Evolutionary conservation across 2,888 invertebrate genomes (phyloP).

Genomic region (Chymomyza procnemis): DNA sequence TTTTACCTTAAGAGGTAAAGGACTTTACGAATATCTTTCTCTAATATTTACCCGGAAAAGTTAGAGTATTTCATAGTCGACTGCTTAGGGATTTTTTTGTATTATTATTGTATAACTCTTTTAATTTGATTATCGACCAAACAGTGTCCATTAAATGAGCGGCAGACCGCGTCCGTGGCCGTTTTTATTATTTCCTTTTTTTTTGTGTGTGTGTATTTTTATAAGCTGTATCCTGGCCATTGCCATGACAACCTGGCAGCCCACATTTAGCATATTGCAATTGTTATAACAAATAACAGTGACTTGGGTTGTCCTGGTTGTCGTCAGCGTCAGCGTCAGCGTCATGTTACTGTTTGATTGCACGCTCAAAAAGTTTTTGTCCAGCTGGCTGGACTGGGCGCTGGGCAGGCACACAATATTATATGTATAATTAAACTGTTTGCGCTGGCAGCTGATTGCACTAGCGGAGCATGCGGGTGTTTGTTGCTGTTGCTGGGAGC

Average conservation of each 20-base stretch:
- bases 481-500: neutral
- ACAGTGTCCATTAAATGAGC: constrained; percentile 74
- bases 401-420: constrained; percentile 9
- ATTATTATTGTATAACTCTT: constrained; percentile 27
- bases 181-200: neutral
- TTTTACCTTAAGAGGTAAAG: too few relatives aligned
- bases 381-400: neutral
- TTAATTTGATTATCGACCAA: constrained; percentile 77
- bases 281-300: constrained; percentile 70
- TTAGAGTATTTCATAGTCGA: neutral
- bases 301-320: neutral
- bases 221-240: constrained; percentile 37
- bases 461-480: constrained; percentile 7
- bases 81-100: constrained; percentile 1
- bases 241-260: constrained; percentile 46
- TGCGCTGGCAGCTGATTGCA: constrained; percentile 12
- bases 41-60: too few relatives aligned
- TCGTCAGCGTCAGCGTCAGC: neutral
- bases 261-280: constrained; percentile 28
- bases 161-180: constrained; percentile 44
- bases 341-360: neutral
- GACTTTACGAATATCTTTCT: too few relatives aligned
- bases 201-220: constrained; percentile 29
- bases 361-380: neutral
- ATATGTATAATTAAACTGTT: constrained; percentile 53